Evolutionary conservation across 2,888 invertebrate genomes (phyloP), one percentile per base, ranked within the genome.

Genomic region (Drosophila stalkeri): DNA sequence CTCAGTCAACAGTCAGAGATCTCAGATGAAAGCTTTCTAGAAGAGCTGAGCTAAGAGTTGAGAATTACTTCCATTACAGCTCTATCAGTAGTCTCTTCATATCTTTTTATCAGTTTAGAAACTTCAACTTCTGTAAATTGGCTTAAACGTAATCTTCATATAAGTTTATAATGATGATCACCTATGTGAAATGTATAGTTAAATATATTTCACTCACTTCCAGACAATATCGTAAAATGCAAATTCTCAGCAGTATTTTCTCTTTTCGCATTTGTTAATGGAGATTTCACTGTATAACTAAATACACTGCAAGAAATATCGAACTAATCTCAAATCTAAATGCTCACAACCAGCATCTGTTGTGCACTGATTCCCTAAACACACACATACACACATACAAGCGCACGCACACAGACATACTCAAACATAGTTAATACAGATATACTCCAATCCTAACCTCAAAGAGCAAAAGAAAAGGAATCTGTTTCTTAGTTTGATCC

Each of bases 321-420:
- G 65, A 78, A 72, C 66, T 78, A 73, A 77, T 72, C 59, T 62
- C 77, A 76, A 63, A n/a, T 41, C 41, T 55, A 69, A 65, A 74
- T 55, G 64, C 83, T 83, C 89, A 82, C 86, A 86, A 69, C 51
- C 44, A 65, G 76, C 67, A 77, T 67, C 43, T 75, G 74, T 68
- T 74, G 75, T 74, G 69, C 65, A 75, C 65, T 69, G 62, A 74
- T 47, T n/a, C 63, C 62, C 49, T 62, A 65, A 44, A 47, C 23
- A 57, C 41, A 63, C 52, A 80, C 64, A 60, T 31, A 39, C 39
- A 61, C 12, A 41, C 43, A 47, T 27, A 27, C 63, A 37, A 49
- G 55, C 46, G 59, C 14, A 31, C 47, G 43, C 18, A 60, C 44
- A 60, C 59, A 80, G 64, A 57, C 31, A 64, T 51, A 59, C 54